phyloP scores from a whole-genome alignment of 1,140 invertebrate genomes.

The Drosophila kurseongensis region DNA sequence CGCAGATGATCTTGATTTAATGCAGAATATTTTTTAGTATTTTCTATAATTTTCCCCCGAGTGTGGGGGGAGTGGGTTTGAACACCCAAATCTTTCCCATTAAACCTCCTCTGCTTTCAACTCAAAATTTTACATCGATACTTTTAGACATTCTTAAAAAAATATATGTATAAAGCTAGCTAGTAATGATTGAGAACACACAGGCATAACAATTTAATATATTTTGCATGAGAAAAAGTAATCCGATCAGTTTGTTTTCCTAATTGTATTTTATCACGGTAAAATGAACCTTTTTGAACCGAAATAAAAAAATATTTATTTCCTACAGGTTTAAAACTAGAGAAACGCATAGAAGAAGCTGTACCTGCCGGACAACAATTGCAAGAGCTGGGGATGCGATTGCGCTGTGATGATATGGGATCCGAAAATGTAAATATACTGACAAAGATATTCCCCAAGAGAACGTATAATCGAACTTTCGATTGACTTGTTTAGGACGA shows the following conservation, averaged over 20 bases:
- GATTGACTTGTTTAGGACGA: conserved; percentile 85
- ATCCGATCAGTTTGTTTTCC: neutral
- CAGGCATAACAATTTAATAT: too few relatives aligned
- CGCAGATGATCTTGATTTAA: too few relatives aligned
- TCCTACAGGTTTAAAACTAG: conserved; percentile 85
- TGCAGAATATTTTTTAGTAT: too few relatives aligned
- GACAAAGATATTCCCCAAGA: too few relatives aligned
- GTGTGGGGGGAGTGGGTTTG: too few relatives aligned
- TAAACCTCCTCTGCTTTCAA: too few relatives aligned
- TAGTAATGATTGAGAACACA: too few relatives aligned
- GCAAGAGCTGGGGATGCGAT: conserved; percentile 87
- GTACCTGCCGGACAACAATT: conserved; percentile 88
- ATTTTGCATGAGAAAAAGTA: neutral
- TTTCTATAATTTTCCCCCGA: too few relatives aligned
- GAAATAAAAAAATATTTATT: neutral
- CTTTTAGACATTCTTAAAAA: too few relatives aligned
- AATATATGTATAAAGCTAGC: too few relatives aligned
- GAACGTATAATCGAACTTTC: conserved; percentile 7
- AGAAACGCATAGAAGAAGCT: conserved; percentile 87
- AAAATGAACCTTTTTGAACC: neutral
- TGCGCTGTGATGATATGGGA: conserved; percentile 86
- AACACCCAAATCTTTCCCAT: too few relatives aligned
- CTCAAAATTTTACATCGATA: too few relatives aligned
- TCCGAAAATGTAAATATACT: conserved; percentile 84
- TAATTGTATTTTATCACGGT: neutral